Evolutionary conservation across 2,888 invertebrate genomes (phyloP).

Genomic region (Ferrisia virgata): DNA sequence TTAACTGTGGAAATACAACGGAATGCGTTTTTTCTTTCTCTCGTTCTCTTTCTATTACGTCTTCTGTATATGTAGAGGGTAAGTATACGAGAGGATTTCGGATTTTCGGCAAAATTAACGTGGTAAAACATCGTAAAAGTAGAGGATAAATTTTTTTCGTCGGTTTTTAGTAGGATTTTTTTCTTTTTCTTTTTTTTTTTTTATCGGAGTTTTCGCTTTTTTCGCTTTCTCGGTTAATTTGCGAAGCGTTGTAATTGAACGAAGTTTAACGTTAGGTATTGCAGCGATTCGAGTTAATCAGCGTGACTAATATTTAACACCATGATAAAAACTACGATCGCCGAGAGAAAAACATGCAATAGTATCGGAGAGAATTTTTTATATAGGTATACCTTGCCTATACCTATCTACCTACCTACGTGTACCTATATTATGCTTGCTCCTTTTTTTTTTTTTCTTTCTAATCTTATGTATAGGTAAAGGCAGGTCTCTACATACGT

Average conservation of each 20-base stretch:
- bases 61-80: too few relatives aligned
- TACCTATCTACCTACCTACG: too few relatives aligned
- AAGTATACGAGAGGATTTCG: background rate
- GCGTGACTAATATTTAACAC: background rate
- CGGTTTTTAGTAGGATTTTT: background rate
- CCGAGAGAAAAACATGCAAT: background rate
- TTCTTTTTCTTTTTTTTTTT: background rate
- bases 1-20: background rate
- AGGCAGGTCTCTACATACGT: too few relatives aligned
- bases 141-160: background rate
- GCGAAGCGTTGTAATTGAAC: background rate
- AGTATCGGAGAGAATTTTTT: too few relatives aligned
- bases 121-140: background rate
- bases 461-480: too few relatives aligned
- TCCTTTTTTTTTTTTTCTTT: background rate
- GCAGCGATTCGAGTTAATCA: background rate
- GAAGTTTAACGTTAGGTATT: background rate
- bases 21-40: background rate
- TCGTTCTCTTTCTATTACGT: background rate
- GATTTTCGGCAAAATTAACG: slow-evolving; percentile 1
- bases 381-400: too few relatives aligned
- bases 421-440: too few relatives aligned
- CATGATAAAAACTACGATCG: background rate
- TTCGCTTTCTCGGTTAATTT: background rate
- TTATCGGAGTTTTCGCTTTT: background rate